phyloP scores from a whole-genome alignment of 2,888 invertebrate genomes.

The Nasonovia ribisnigri region DNA sequence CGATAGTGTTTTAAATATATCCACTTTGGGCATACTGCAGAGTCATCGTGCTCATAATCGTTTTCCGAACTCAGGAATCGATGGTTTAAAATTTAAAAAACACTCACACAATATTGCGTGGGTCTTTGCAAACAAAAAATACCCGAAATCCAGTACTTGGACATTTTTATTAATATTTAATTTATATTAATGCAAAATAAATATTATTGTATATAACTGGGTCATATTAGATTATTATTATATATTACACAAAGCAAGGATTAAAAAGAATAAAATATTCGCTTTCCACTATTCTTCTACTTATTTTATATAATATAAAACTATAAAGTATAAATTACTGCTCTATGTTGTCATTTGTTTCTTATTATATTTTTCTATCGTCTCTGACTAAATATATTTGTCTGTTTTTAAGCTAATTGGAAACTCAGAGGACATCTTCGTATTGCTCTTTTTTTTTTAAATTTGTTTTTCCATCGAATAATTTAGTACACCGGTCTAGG shows the following conservation, averaged over 20 bases:
- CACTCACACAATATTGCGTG: not conserved
- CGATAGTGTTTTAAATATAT: not conserved
- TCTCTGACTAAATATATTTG: not conserved
- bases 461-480: slow-evolving; percentile 40
- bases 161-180: not conserved
- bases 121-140: not conserved
- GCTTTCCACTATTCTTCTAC: not conserved
- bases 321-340: not conserved
- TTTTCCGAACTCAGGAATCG: not conserved
- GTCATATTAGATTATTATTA: no score
- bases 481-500: slow-evolving; percentile 13
- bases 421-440: not conserved
- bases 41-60: not conserved
- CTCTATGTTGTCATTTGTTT: not conserved
- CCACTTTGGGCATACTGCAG: not conserved
- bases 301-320: not conserved
- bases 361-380: not conserved
- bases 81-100: not conserved
- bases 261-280: not conserved
- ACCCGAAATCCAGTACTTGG: not conserved
- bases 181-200: not conserved
- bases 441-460: not conserved
- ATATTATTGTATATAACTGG: no score
- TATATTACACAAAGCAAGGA: not conserved
- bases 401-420: slow-evolving; percentile 10